Evolutionary conservation across 2,888 invertebrate species (phyloP), one percentile per base, ranked within the genome.

Genomic region (Panorpa germanica): DNA sequence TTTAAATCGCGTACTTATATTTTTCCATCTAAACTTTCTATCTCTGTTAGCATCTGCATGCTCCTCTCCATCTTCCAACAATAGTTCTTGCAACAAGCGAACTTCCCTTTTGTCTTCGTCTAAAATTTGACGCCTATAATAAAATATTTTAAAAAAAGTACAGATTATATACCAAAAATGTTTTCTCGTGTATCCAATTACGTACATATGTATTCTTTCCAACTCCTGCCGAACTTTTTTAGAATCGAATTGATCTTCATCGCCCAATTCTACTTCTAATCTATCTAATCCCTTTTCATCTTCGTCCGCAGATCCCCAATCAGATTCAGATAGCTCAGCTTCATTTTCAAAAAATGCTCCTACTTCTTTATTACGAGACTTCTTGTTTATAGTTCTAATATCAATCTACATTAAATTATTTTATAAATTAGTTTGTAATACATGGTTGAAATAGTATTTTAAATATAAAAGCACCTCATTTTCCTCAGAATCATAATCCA

Each of bases 321-420:
- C 88, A 3, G 81, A 83, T 45, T 88, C 91, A 0, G 86, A 85
- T 18, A 93, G 53, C 45, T 91, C 91, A 0, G 91, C 91, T 54
- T 93, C 91, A 21, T 74, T 65, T 40, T 93, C 91, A 31, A 91
- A 61, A 57, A 85, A 93, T 29, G 78, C 76, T 2, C 59, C 52
- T 1, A 63, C 61, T 28, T 65, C 64, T 25, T 59, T 57, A 35
- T 57, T 61, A 1, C 48, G 42, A 18, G 45, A 45, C 38, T 47
- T 49, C 17, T 49, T 45, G 3, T 40, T 46, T 32, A 39, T 49
- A 41, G 23, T 49, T 50, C 15, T 45, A 44, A 31, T 48, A 48
- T 2, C 8, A 9, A 10, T 9, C 8, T 25, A 25, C 10, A 25
- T 12, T 9, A 10, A n/a, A 18, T 9, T n/a, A n/a, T 27, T 6